Base-by-base conservation (phyloP, 1,140 invertebrate genomes). In the Eriocheir sinensis region DNA sequence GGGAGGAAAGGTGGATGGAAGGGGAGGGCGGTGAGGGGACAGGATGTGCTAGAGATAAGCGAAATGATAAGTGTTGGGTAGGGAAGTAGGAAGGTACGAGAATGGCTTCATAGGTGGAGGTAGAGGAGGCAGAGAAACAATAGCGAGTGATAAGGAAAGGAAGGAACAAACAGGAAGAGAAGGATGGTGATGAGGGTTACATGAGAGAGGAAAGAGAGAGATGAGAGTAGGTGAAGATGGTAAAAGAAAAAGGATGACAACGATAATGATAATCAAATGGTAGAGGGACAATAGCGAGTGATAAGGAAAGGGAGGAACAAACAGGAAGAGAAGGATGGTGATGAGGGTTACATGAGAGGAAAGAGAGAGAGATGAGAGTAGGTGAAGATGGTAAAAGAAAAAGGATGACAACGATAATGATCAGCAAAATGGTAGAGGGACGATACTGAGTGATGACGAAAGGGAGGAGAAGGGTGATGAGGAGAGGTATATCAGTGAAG, bases 261-360 rank as follows among this genome's bases (percentile, higher is more conserved):
- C 2, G 27, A 21, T 9, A 21, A 60, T 6, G 17, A 21, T 9
- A 21, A 60, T 6, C 9, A 21, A 9, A 27, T 17, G 32, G 9
- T 15, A 40, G 34, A 81, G 80, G 27, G 34, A 36, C 9, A 85
- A 12, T 17, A 32, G 30, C 6, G 30, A 30, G 21, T 3, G 34
- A 88, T 34, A 88, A 12, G 21, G 85, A 32, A 44, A 88, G 85
- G 85, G 83, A 85, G 32, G 34, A 88, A 17, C 21, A 88, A 44
- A 38, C 3, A 41, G 17, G 40, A 34, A 40, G 34, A 34, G 30
- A n/a, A n/a, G n/a, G n/a, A n/a, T n/a, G n/a, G n/a, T n/a, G n/a
- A n/a, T n/a, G n/a, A n/a, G n/a, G n/a, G n/a, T n/a, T n/a, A n/a
- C n/a, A n/a, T n/a, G n/a, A n/a, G n/a, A n/a, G 30, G 60, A 72